These are phyloP conservation scores for Heteromurus nitidus DNA, from an alignment of 2,888 invertebrate species.

Conservation along the genomic window DNA sequence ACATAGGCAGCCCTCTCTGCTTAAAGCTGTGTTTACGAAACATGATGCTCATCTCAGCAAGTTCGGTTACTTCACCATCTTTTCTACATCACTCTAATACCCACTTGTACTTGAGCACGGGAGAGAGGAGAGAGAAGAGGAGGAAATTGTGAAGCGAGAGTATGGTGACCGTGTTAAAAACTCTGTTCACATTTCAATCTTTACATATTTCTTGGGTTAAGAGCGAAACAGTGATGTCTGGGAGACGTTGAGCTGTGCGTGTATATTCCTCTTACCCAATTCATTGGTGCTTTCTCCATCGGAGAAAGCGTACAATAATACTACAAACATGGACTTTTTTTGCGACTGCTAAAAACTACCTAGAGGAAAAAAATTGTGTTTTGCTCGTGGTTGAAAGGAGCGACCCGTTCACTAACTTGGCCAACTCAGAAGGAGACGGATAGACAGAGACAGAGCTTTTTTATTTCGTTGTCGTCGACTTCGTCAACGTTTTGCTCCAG, in stretches of 20 bases:
- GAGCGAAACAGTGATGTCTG: constrained; percentile 19
- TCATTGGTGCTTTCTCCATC: constrained; percentile 26
- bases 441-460: constrained; percentile 22
- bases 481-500: constrained; percentile 39
- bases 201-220: constrained; percentile 17
- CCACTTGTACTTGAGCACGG: not conserved
- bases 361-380: constrained; percentile 35
- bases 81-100: no score
- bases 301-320: constrained; percentile 4
- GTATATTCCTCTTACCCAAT: constrained; percentile 15
- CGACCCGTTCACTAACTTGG: constrained; percentile 52
- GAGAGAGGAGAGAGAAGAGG: not conserved
- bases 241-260: constrained; percentile 16
- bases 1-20: constrained; percentile 11
- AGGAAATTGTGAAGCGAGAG: not conserved
- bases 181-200: constrained; percentile 19
- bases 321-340: constrained; percentile 25
- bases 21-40: no score
- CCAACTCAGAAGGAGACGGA: constrained; percentile 41
- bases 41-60: no score
- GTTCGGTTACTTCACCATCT: no score
- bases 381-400: constrained; percentile 55
- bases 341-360: constrained; percentile 29
- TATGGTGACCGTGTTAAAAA: constrained; percentile 9
- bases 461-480: constrained; percentile 1